Conservation (phyloP, 2,888 invertebrate species). For the Argyra leucocephala region DNA sequence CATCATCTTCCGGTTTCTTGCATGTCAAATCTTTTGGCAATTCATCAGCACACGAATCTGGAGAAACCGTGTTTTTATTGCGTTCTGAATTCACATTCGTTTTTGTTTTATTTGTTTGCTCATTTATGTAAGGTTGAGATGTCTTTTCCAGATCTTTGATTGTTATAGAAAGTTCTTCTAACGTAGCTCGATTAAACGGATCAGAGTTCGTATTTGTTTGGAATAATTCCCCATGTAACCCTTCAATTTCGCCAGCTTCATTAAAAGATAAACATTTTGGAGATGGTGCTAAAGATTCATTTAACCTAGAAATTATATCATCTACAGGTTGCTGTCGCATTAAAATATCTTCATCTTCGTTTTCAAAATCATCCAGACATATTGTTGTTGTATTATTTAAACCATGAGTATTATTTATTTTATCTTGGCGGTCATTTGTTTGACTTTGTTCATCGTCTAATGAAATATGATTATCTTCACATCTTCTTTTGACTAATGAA, state of each 20-base stretch:
- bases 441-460: conserved; percentile 24
- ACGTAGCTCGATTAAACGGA: conserved; percentile 27
- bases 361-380: conserved; percentile 43
- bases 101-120: conserved; percentile 17
- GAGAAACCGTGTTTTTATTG: conserved; percentile 21
- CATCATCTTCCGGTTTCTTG: conserved; percentile 45
- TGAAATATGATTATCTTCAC: conserved; percentile 50
- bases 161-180: conserved; percentile 48
- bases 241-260: conserved; percentile 42
- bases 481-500: conserved; percentile 53
- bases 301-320: conserved; percentile 55
- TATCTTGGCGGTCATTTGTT: conserved; percentile 25
- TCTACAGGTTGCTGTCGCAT: conserved; percentile 46
- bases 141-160: conserved; percentile 48
- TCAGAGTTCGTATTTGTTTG: conserved; percentile 32
- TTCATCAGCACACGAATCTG: conserved; percentile 43
- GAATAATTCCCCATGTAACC: conserved; percentile 38
- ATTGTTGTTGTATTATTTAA: conserved; percentile 26
- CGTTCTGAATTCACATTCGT: conserved; percentile 19
- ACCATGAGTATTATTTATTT: conserved; percentile 33
- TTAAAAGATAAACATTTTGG: conserved; percentile 42
- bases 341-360: conserved; percentile 46
- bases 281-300: conserved; percentile 49
- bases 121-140: conserved; percentile 21
- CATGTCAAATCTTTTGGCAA: conserved; percentile 53